These are phyloP conservation scores for Drosophila ambigua DNA, from an alignment of 1,140 invertebrate species.

Conservation along the genomic window DNA sequence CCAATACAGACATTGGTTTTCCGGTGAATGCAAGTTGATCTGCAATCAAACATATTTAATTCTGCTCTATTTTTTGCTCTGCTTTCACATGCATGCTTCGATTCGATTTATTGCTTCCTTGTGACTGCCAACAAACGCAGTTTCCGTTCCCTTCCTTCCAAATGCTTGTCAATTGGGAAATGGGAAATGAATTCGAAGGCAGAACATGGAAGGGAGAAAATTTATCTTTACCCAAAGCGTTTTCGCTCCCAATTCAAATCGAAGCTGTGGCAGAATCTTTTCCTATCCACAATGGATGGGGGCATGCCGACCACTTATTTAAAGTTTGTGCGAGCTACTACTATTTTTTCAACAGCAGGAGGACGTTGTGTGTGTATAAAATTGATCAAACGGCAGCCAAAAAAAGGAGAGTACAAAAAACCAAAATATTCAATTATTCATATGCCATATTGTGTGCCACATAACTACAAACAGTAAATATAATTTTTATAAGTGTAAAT, in stretches of 20 bases:
- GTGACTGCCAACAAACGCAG: constrained; percentile 37
- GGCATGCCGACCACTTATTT: no score
- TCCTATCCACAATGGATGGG: no score
- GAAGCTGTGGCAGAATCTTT: constrained; percentile 13
- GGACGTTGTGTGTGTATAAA: constrained; percentile 19
- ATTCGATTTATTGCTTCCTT: constrained; percentile 44
- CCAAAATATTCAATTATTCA: constrained; percentile 68
- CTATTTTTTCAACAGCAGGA: background rate
- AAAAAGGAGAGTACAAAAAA: constrained; percentile 29
- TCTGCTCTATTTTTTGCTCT: constrained; percentile 29
- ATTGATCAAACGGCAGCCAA: constrained; percentile 56
- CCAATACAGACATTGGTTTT: constrained; percentile 2
- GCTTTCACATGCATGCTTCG: constrained; percentile 14
- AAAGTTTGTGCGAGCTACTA: no score
- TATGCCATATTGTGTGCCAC: constrained; percentile 59
- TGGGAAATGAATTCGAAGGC: background rate
- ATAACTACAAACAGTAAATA: constrained; percentile 58
- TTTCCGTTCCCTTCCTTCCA: constrained; percentile 5
- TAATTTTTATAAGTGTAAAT: constrained; percentile 46
- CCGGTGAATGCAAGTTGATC: constrained; percentile 23
- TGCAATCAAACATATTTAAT: constrained; percentile 26
- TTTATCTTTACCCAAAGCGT: constrained; percentile 16
- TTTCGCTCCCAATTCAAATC: constrained; percentile 13
- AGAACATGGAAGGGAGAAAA: constrained; percentile 5
- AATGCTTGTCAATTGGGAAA: constrained; percentile 27